Percentiles rank a stretch among this genome's conserved stretches.
These are phyloP conservation scores for Luscinia luscinia DNA, from an alignment of 2,797 vertebrate species.

Conservation along the genomic window DNA sequence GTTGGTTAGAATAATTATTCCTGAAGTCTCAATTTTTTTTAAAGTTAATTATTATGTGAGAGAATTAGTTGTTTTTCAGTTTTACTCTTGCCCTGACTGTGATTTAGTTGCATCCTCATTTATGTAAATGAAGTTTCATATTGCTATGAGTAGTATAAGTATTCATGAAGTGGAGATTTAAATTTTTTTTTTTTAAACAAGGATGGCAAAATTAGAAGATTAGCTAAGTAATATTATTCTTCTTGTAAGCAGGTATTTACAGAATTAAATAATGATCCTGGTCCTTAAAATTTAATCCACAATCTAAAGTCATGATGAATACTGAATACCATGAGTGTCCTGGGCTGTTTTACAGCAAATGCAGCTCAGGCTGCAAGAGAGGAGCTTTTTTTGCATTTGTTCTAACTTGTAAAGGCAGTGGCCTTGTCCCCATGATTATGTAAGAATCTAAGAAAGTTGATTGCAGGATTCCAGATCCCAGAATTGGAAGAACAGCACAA, in stretches of 20 bases:
- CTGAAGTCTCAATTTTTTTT: background rate
- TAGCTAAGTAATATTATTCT: background rate
- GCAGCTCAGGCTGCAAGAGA: background rate
- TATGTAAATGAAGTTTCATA: background rate
- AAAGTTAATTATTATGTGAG: background rate
- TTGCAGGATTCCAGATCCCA: background rate
- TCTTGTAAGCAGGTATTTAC: background rate
- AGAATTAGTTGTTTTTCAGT: background rate
- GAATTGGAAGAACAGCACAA: background rate
- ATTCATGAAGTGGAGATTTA: background rate
- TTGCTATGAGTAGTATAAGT: background rate
- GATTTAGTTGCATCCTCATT: background rate
- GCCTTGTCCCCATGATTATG: fast-evolving
- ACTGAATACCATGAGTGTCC: background rate
- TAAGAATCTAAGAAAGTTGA: background rate
- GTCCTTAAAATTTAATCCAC: background rate
- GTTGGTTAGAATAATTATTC: background rate
- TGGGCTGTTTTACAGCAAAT: background rate
- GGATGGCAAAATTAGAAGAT: background rate
- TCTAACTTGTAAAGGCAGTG: background rate
- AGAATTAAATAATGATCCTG: background rate
- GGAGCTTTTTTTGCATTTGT: background rate
- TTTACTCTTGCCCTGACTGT: background rate
- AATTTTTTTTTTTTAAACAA: background rate
- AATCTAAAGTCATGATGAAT: background rate